A percentile compares a stretch with the other conserved stretches of the same genome.
These are phyloP conservation scores for Synergus gifuensis DNA, from an alignment of 2,888 invertebrate species.

Conservation along the genomic window DNA sequence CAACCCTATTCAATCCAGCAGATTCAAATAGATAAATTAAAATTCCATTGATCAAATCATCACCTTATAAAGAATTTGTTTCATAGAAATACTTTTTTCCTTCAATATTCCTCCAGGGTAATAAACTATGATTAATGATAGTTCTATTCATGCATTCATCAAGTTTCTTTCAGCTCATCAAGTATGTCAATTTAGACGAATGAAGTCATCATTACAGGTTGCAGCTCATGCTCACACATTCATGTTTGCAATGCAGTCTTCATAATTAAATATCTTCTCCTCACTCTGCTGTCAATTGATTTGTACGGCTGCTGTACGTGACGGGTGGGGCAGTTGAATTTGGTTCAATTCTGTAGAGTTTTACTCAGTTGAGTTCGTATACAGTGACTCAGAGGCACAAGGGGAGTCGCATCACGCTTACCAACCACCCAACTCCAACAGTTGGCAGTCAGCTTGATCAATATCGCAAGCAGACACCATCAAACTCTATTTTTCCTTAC, in stretches of 20 bases:
- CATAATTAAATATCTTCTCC: not conserved
- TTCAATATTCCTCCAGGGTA: too few species aligned
- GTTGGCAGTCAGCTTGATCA: constrained; percentile 64
- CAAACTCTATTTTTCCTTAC: not conserved
- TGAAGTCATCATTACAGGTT: too few species aligned
- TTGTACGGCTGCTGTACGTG: not conserved
- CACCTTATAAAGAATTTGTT: not conserved
- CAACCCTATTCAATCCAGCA: not conserved
- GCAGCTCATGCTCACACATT: too few species aligned
- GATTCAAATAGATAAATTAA: not conserved
- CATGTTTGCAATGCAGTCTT: not conserved
- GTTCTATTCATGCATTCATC: too few species aligned
- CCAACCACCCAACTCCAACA: constrained; percentile 44
- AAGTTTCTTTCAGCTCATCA: too few species aligned
- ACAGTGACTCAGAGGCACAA: constrained; percentile 3
- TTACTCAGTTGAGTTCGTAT: not conserved
- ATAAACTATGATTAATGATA: too few species aligned
- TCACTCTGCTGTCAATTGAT: constrained; percentile 7
- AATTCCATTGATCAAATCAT: not conserved
- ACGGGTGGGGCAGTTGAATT: constrained; percentile 10
- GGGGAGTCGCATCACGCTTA: constrained; percentile 14
- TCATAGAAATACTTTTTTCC: too few species aligned
- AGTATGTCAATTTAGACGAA: too few species aligned
- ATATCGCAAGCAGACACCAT: constrained; percentile 59
- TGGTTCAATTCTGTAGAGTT: not conserved